Evolutionary conservation across 2,797 vertebrate species (phyloP), one percentile per base, ranked within the genome.

Genomic region (Lindbergichthys nudifrons): DNA sequence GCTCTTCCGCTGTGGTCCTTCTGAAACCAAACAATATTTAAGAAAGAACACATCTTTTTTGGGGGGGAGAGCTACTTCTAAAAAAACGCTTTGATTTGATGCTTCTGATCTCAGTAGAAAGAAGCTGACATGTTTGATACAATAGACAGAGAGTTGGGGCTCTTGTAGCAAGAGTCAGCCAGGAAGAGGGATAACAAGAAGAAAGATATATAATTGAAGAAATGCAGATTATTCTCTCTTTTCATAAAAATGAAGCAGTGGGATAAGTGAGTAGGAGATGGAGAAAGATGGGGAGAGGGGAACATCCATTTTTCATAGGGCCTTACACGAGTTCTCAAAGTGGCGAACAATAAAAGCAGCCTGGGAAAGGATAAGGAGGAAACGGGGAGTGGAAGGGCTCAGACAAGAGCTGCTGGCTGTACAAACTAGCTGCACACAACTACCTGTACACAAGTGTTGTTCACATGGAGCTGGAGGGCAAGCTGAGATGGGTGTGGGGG

Each of bases 221-320:
- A 90, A 36, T 82, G 89, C 83, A 90, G 88, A 78, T 86, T 51
- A 73, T 89, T 88, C 72, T 59, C 30, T 65, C 61, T 83, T 91
- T 89, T 84, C 45, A 75, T 77, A 63, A 61, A 82, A 77, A 79
- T 48, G 19, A 81, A 70, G 50, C 56, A 15, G 48, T 14, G 23
- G 19, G 61, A 50, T 19, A 15, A 45, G 41, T 30, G 21, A 45
- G 32, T 51, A 50, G 11, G 30, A 32, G 39, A 42, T n/a, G 42
- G 48, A 47, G 23, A 18, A n/a, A 18, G 21, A 58, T 21, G 48
- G 46, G 58, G 58, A 26, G 36, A 54, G 41, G 69, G 21, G 57
- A 50, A 65, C 65, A 79, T 90, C 60, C 56, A 87, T 91, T 81
- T 93, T 88, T 89, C 80, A 89, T 86, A 36, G 57, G 15, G 62